A percentile compares a stretch with the other conserved stretches of the same genome.
Conservation (phyloP, 1,140 invertebrate genomes). For the Heliothis virescens region DNA sequence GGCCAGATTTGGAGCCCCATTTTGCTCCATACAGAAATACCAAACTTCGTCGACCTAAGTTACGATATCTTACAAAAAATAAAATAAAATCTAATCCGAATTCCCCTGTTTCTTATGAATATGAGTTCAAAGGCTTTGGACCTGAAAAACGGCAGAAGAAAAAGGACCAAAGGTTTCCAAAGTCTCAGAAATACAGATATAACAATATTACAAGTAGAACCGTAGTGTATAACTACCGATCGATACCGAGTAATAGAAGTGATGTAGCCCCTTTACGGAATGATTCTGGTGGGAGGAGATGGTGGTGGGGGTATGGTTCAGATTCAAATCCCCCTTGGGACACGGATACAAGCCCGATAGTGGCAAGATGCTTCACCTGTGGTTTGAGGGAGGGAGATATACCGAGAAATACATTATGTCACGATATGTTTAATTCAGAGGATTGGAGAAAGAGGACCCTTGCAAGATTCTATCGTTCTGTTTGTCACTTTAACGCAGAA, state of each 20-base stretch:
- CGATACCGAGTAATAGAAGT: background rate
- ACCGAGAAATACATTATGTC: constrained; percentile 8
- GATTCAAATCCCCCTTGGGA: too few relatives aligned
- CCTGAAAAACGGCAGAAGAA: background rate
- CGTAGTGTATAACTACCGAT: background rate
- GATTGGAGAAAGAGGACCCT: constrained; percentile 14
- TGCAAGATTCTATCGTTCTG: constrained; percentile 12
- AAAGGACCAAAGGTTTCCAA: background rate
- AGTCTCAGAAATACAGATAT: background rate
- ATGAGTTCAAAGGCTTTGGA: background rate
- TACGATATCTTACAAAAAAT: background rate
- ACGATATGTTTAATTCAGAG: constrained; percentile 38
- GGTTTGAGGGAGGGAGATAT: background rate
- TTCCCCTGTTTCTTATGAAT: background rate
- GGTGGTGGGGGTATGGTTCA: too few relatives aligned
- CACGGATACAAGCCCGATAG: too few relatives aligned
- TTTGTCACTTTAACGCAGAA: background rate
- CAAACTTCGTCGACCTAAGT: background rate
- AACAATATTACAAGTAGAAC: background rate
- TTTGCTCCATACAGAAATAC: background rate
- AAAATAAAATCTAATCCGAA: background rate
- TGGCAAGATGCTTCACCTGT: constrained; percentile 25
- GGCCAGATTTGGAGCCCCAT: background rate
- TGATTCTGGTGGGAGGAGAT: too few relatives aligned
- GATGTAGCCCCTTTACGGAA: too few relatives aligned